Evolutionary conservation across 2,797 vertebrate genomes (phyloP), one percentile per base, ranked within the genome.

Genomic region (Labroides dimidiatus): DNA sequence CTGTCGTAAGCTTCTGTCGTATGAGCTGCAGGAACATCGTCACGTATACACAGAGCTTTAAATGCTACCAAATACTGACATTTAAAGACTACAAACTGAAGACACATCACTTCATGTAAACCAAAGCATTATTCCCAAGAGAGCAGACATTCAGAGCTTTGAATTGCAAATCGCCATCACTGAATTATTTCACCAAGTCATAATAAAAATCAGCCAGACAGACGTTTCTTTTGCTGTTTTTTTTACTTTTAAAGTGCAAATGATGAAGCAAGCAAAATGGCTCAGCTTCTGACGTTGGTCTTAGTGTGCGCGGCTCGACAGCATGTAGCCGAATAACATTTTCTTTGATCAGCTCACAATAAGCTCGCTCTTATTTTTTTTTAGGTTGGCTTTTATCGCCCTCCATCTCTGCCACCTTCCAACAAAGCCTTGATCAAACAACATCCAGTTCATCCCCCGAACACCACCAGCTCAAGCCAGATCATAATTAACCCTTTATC

Each of bases 401-500:
- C 54, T 84, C 71, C 63, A 84, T 89, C 86, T 84, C 66, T 23
- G n/a, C 77, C 80, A 79, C 78, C 71, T 77, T 87, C 80, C 77
- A 86, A 84, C 75, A 66, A 71, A 75, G 84, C 83, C 80, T 88
- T 87, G 80, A 91, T 89, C 87, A 91, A n/a, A 66, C 78, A 80
- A 65, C 36, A 33, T 84, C 87, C 85, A 89, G 91, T 90, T 91
- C 81, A 89, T 90, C 86, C 73, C 74, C 81, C 75, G 83, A 88
- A 88, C 1, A 53, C 66, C 36, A 63, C 66, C 36, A 63, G 68
- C 81, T 72, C 81, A 89, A 80, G 85, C 90, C 89, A 89, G 88
- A 93, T 93, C 88, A 92, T 93, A 93, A 94, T 93, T 92, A 92
- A 91, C n/a, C n/a, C n/a, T n/a, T n/a, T n/a, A n/a, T n/a, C n/a